Evolutionary conservation across 2,888 invertebrate species (phyloP).

Genomic region (Agapostemon virescens): DNA sequence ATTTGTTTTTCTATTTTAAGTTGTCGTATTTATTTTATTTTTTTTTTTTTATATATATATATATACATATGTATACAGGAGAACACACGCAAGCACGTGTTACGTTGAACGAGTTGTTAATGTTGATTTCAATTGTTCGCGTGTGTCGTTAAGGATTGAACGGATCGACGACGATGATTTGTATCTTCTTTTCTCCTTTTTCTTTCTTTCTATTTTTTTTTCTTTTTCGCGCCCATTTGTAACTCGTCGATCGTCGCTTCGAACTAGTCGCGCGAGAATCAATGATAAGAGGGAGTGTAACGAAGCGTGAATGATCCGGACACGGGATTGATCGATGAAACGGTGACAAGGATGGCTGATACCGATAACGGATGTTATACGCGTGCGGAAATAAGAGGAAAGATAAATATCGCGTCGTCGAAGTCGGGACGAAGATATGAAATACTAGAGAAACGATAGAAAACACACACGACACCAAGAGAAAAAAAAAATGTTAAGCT

Average conservation of each 20-base stretch:
- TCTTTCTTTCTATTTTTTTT: neutral
- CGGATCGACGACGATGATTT: slow-evolving; percentile 43
- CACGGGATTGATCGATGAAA: slow-evolving; percentile 19
- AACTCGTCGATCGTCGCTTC: slow-evolving; percentile 58
- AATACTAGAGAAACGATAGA: slow-evolving; percentile 24
- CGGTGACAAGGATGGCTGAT: slow-evolving; percentile 20
- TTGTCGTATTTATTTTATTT: slow-evolving; percentile 75
- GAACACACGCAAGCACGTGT: slow-evolving; percentile 22
- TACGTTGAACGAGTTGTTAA: slow-evolving; percentile 43
- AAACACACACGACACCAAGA: slow-evolving; percentile 52
- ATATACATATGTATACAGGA: slow-evolving; percentile 36
- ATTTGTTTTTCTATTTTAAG: slow-evolving; percentile 67
- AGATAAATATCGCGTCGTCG: slow-evolving; percentile 4
- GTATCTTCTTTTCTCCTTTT: neutral
- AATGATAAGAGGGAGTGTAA: slow-evolving; percentile 32
- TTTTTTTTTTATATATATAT: slow-evolving; percentile 58
- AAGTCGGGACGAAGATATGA: slow-evolving; percentile 4
- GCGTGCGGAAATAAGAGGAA: neutral
- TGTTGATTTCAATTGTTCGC: slow-evolving; percentile 39
- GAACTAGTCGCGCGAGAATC: slow-evolving; percentile 67
- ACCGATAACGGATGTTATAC: neutral
- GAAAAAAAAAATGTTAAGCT: slow-evolving; percentile 69
- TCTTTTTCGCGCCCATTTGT: neutral
- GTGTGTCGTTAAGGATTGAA: slow-evolving; percentile 40
- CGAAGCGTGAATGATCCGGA: slow-evolving; percentile 42